These are phyloP conservation scores for Oplegnathus fasciatus DNA, from an alignment of 2,113 vertebrate genomes.

Conservation along the genomic window DNA sequence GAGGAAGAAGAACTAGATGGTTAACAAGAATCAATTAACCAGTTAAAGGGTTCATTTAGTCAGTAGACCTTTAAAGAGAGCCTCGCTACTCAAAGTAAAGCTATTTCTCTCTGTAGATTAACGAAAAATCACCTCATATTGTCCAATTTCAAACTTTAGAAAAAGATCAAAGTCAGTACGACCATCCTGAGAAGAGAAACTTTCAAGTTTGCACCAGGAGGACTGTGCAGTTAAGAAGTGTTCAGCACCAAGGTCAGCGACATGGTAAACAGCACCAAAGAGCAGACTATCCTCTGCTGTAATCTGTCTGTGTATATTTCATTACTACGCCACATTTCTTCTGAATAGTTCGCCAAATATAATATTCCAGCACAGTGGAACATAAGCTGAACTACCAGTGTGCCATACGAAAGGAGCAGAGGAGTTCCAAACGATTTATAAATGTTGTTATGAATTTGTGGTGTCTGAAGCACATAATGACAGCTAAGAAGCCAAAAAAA, in stretches of 20 bases:
- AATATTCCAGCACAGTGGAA: background rate
- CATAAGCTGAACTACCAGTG: background rate
- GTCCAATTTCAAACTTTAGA: background rate
- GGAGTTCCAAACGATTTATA: slow-evolving; percentile 3
- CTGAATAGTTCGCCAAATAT: background rate
- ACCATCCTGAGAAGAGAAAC: background rate
- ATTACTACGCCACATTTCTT: background rate
- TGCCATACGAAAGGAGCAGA: background rate
- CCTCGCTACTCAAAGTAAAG: background rate
- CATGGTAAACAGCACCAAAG: background rate
- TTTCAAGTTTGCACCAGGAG: background rate
- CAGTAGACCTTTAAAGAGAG: too few relatives aligned
- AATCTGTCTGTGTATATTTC: background rate
- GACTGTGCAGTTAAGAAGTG: background rate
- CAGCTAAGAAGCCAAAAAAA: background rate
- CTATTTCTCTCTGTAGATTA: background rate
- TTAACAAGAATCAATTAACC: too few relatives aligned
- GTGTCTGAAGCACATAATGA: background rate
- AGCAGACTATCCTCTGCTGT: background rate
- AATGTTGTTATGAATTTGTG: background rate
- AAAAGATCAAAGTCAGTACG: background rate
- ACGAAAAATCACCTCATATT: background rate
- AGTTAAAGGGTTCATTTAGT: too few relatives aligned
- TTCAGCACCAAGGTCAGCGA: slow-evolving; percentile 64
- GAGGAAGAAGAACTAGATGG: too few relatives aligned